Conservation (phyloP, 2,797 vertebrate species). For the Leucoraja ocellata region DNA sequence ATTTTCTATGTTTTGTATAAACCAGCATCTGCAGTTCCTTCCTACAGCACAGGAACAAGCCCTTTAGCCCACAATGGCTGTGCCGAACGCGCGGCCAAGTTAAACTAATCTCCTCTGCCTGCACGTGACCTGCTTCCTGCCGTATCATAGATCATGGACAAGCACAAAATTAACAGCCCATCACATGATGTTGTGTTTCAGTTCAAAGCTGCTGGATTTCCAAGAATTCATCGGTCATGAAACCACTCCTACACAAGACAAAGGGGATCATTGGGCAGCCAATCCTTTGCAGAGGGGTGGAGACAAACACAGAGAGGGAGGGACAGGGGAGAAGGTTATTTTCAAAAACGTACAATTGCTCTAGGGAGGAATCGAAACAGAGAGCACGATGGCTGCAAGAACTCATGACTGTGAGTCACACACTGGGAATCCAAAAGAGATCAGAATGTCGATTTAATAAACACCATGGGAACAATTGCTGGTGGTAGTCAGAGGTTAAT, state of each 20-base stretch:
- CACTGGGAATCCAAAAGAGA: background rate
- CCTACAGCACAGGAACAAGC: no score
- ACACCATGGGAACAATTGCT: background rate
- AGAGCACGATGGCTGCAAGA: background rate
- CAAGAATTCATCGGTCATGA: slow-evolving; percentile 3
- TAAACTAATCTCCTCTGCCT: no score
- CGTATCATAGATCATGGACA: no score
- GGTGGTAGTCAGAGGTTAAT: background rate
- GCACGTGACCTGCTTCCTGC: no score
- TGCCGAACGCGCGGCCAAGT: no score
- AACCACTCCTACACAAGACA: background rate
- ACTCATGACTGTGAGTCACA: slow-evolving; percentile 16
- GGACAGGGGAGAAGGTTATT: background rate
- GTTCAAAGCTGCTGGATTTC: background rate
- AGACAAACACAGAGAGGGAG: background rate
- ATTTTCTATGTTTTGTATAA: no score
- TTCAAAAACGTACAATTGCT: background rate
- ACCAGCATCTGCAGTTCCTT: no score
- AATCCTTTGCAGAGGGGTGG: background rate
- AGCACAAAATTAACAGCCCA: background rate
- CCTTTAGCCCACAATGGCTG: no score
- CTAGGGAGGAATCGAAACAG: background rate
- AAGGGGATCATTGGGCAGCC: background rate
- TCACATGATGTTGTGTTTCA: background rate
- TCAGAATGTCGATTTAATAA: background rate